These are phyloP conservation scores for Selene dorsalis DNA, from an alignment of 2,797 vertebrate species.

Conservation along the genomic window DNA sequence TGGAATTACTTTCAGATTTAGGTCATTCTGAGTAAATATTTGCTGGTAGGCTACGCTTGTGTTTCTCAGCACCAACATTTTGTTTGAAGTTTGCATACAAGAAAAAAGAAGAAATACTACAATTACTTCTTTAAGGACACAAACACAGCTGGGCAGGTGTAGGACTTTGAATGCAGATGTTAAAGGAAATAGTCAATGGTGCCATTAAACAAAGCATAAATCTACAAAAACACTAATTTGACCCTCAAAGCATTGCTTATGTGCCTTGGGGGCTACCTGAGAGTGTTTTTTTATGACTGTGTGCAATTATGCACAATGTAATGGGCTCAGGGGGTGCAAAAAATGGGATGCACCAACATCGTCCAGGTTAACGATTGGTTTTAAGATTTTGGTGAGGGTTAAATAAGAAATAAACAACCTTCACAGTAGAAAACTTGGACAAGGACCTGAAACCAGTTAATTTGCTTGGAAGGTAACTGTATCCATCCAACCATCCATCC, in stretches of 20 bases:
- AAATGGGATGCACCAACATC: neutral
- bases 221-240: neutral
- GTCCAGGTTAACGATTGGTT: neutral
- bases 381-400: neutral
- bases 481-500: neutral
- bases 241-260: neutral
- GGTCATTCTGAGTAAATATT: too few species aligned
- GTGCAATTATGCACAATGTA: neutral
- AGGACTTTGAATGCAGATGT: neutral
- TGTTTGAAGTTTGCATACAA: too few species aligned
- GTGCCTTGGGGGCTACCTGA: too few species aligned
- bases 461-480: conserved; percentile 10
- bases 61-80: too few species aligned
- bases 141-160: neutral
- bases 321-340: neutral
- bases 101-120: too few species aligned
- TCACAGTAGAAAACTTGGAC: neutral
- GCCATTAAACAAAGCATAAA: conserved; percentile 6
- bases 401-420: conserved; percentile 5
- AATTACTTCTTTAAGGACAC: too few species aligned
- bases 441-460: conserved; percentile 11
- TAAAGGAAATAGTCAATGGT: neutral
- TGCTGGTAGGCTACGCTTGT: too few species aligned
- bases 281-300: neutral
- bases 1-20: too few species aligned